Evolutionary conservation across 2,113 vertebrate species (phyloP).

Genomic region (Procavia capensis): DNA sequence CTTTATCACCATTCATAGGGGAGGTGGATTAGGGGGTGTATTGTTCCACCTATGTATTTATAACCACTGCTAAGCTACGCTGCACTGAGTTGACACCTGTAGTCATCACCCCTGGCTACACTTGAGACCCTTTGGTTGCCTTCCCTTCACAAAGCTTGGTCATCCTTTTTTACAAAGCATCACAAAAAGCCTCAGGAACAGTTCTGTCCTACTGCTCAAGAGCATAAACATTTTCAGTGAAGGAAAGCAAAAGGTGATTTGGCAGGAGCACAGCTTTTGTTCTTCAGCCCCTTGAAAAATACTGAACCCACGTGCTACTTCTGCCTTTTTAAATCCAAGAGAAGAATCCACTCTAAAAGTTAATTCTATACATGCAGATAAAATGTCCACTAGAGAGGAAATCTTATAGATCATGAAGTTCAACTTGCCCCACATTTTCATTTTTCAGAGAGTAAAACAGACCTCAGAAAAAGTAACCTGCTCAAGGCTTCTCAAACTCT

Average conservation of each 20-base stretch:
- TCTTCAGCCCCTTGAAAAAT: slow-evolving; percentile 15
- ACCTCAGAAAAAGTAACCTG: background rate
- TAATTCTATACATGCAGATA: background rate
- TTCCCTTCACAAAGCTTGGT: background rate
- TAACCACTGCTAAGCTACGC: background rate
- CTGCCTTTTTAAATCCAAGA: slow-evolving; percentile 18
- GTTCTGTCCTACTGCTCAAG: background rate
- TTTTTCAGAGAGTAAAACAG: slow-evolving; percentile 33
- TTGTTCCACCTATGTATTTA: background rate
- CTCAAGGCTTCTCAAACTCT: background rate
- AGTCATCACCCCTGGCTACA: background rate
- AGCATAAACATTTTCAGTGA: background rate
- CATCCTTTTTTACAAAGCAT: background rate
- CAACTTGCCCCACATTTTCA: background rate
- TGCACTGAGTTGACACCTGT: background rate
- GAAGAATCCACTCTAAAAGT: slow-evolving; percentile 29
- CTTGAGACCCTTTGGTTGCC: background rate
- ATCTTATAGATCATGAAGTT: background rate
- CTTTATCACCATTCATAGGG: background rate
- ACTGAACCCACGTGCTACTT: background rate
- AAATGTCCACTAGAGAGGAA: background rate
- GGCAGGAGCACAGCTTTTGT: background rate
- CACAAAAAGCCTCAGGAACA: background rate
- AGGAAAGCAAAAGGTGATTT: background rate
- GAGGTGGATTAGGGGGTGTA: background rate